Evolutionary conservation across 2,797 vertebrate genomes (phyloP), one percentile per base, ranked within the genome.

Genomic region (Falco columbarius): DNA sequence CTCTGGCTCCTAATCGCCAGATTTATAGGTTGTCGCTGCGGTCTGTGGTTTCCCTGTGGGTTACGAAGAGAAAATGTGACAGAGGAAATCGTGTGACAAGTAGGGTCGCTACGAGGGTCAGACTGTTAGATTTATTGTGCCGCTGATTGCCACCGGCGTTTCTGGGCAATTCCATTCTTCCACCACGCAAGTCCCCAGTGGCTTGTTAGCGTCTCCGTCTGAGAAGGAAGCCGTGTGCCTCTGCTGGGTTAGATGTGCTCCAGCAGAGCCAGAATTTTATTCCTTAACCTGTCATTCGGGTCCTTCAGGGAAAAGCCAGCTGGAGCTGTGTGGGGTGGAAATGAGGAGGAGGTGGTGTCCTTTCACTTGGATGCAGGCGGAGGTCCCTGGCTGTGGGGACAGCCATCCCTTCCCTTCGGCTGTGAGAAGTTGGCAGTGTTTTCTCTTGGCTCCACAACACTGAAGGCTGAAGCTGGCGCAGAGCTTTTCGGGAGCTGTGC

Each of bases 31-130:
- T 91, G 68, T 36, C 67, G 3, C 10, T 70, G 95, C 32, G 93
- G 96, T 93, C 94, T 97, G 96, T 81, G 97, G 84, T 96, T 97
- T 96, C 96, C 75, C 82, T 93, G 63, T 27, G 49, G 89, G 65
- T 47, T 81, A 21, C 1, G 1, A 73, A 49, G 79, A 87, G 61
- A 71, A 79, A 52, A 63, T 2, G 51, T 68, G 51, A 14, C 49
- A 17, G 68, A 77, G 90, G 87, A 80, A 91, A 91, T 88, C 4
- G 15, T 36, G 32, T 80, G 88, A 68, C 68, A 90, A 74, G 75
- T 34, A 32, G 44, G 47, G 90, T 63, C 40, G 4, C 47, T 80
- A 1, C 90, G 22, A 12, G 81, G 36, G 52, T 70, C 16, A 5
- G 29, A 10, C 19, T 62, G 46, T 75, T 55, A 40, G 72, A 77